These are phyloP conservation scores for Lerista edwardsae DNA, from an alignment of 2,797 vertebrate genomes.

Conservation along the genomic window DNA sequence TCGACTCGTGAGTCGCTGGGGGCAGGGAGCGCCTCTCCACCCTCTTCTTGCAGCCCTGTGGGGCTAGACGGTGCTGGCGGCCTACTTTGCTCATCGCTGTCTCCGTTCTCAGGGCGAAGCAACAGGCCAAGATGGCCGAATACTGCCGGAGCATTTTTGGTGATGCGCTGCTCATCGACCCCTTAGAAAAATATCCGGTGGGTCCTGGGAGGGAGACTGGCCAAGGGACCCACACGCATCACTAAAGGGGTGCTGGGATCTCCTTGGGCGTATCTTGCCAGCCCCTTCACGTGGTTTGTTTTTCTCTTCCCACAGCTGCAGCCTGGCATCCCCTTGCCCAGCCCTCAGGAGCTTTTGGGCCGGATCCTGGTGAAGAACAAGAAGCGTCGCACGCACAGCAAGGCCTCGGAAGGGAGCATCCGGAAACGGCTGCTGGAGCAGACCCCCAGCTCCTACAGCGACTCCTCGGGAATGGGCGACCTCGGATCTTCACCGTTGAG, in stretches of 20 bases:
- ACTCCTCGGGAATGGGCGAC: conserved; percentile 71
- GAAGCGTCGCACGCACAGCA: conserved; percentile 73
- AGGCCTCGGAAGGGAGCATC: conserved; percentile 44
- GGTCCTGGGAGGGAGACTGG: neutral
- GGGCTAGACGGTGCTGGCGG: neutral
- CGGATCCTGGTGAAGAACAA: conserved; percentile 93
- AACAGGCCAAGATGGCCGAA: conserved; percentile 94
- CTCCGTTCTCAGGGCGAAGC: conserved; percentile 79
- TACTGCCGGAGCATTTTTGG: conserved; percentile 91
- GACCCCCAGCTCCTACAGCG: conserved; percentile 71
- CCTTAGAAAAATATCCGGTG: conserved; percentile 91
- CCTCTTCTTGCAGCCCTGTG: neutral
- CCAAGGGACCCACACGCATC: fast-evolving
- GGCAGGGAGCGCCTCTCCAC: too few species aligned
- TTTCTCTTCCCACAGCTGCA: conserved; percentile 75
- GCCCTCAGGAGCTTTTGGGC: conserved; percentile 88
- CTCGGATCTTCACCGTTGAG: conserved; percentile 75
- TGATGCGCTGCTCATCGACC: conserved; percentile 87
- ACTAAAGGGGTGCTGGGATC: too few species aligned
- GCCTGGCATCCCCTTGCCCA: conserved; percentile 80
- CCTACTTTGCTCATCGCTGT: neutral
- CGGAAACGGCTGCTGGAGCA: conserved; percentile 73
- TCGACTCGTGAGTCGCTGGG: conserved; percentile 87
- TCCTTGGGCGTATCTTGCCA: too few species aligned
- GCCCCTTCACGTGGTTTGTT: neutral